Evolutionary conservation across 2,113 vertebrate genomes (phyloP).

Genomic region (Bos taurus): DNA sequence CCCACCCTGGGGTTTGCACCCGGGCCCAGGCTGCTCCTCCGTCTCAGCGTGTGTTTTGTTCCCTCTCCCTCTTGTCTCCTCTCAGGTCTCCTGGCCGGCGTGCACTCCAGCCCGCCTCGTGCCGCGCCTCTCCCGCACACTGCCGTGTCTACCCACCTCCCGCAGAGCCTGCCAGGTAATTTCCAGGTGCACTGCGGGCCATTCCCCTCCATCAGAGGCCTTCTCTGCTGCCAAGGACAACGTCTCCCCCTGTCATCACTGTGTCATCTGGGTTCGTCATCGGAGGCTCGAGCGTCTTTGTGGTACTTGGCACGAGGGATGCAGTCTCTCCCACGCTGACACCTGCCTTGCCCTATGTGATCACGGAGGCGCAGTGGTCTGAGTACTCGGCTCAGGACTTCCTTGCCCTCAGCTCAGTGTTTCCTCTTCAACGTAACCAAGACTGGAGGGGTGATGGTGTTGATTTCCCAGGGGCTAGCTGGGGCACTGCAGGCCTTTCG

Average conservation of each 20-base stretch:
- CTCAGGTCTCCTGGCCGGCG: slow-evolving; percentile 88
- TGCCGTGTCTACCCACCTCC: slow-evolving; percentile 84
- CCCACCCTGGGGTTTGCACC: not conserved
- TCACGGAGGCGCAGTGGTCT: not conserved
- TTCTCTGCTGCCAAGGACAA: not conserved
- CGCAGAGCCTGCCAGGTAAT: slow-evolving; percentile 88
- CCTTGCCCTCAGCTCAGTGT: not conserved
- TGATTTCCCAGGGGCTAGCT: not conserved
- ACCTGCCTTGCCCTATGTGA: not conserved
- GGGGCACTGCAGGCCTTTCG: not conserved
- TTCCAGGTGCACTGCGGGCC: slow-evolving; percentile 14
- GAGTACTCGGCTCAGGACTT: not conserved
- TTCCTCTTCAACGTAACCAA: not conserved
- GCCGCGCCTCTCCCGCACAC: slow-evolving; percentile 83
- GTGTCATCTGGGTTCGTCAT: slow-evolving; percentile 28
- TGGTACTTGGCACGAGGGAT: not conserved
- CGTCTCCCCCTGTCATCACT: not conserved
- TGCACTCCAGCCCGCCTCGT: slow-evolving; percentile 84
- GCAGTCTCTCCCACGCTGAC: not conserved
- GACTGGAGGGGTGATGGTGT: not conserved
- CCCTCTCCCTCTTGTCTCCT: slow-evolving; percentile 53
- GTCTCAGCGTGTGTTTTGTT: slow-evolving; percentile 72
- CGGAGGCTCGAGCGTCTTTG: not conserved
- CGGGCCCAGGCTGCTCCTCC: slow-evolving; percentile 36
- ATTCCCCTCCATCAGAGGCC: not conserved